Evolutionary conservation across 2,888 invertebrate species (phyloP).

Genomic region (Limnephilus rhombicus): DNA sequence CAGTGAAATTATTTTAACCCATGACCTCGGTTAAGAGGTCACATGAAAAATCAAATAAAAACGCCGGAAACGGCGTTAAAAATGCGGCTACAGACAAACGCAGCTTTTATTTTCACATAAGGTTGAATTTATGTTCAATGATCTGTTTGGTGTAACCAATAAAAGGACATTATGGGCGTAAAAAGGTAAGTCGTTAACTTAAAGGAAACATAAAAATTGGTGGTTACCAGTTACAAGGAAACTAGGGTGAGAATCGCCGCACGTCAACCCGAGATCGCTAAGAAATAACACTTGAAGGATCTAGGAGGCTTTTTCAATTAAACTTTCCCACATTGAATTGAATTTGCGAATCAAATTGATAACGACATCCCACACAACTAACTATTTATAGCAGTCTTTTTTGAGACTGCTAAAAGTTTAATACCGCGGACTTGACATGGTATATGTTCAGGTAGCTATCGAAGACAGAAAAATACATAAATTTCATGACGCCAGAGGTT

Average conservation of each 20-base stretch:
- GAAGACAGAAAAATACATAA: too few relatives aligned
- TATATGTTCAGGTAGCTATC: too few relatives aligned
- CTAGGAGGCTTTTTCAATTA: neutral
- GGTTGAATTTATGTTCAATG: constrained; percentile 57
- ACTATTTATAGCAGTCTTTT: too few relatives aligned
- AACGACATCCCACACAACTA: too few relatives aligned
- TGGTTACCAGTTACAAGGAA: constrained; percentile 48
- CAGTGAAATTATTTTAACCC: neutral
- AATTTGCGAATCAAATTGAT: neutral
- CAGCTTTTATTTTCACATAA: constrained; percentile 60
- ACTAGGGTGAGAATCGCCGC: constrained; percentile 15
- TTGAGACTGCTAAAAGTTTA: too few relatives aligned
- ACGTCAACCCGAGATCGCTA: neutral
- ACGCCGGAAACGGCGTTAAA: neutral
- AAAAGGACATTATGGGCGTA: constrained; percentile 55
- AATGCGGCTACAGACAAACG: constrained; percentile 39
- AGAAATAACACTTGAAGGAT: neutral
- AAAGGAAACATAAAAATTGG: constrained; percentile 59
- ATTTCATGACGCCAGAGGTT: too few relatives aligned
- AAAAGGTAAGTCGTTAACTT: constrained; percentile 45
- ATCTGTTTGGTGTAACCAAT: constrained; percentile 59
- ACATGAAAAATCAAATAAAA: constrained; percentile 16
- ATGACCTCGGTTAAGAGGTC: neutral
- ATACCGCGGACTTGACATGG: too few relatives aligned
- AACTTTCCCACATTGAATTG: neutral